These are phyloP conservation scores for Zhuqinia jingwanae DNA, from an alignment of 2,888 invertebrate species.

Conservation along the genomic window DNA sequence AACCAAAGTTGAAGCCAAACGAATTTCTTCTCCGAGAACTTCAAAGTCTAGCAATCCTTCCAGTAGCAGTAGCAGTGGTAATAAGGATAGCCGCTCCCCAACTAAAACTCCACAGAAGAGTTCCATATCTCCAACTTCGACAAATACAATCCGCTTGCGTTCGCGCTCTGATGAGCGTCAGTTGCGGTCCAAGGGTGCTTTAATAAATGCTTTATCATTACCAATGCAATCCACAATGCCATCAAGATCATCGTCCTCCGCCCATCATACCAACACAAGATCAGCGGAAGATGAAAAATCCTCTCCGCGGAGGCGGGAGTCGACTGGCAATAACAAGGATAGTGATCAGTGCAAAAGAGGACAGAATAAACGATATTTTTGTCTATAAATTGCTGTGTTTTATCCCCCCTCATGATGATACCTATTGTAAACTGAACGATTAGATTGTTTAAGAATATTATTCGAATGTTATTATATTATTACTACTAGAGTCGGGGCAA, in stretches of 20 bases:
- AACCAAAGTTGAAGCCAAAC: neutral
- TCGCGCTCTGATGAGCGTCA: conserved; percentile 60
- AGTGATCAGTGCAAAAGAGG: neutral
- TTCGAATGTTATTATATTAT: too few relatives aligned
- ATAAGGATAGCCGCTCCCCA: neutral
- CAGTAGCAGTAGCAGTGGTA: neutral
- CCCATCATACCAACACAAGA: neutral
- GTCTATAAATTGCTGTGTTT: too few relatives aligned
- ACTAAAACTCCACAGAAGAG: conserved; percentile 34
- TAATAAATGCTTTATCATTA: conserved; percentile 58
- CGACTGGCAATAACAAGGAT: conserved; percentile 28
- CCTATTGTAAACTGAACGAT: too few relatives aligned
- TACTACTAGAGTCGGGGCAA: too few relatives aligned
- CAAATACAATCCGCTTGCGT: conserved; percentile 43
- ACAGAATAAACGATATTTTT: too few relatives aligned
- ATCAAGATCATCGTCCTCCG: neutral
- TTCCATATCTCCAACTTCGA: conserved; percentile 10
- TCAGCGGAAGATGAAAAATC: conserved; percentile 3
- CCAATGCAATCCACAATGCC: conserved; percentile 34
- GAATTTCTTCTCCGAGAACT: conserved; percentile 35
- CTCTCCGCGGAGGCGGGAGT: conserved; percentile 25
- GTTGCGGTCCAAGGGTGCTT: conserved; percentile 50
- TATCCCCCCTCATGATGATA: too few relatives aligned
- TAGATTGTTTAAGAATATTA: too few relatives aligned
- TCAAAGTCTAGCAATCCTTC: conserved; percentile 1